phyloP scores from a whole-genome alignment of 1,140 invertebrate genomes.

The Drosophila prosaltans region DNA sequence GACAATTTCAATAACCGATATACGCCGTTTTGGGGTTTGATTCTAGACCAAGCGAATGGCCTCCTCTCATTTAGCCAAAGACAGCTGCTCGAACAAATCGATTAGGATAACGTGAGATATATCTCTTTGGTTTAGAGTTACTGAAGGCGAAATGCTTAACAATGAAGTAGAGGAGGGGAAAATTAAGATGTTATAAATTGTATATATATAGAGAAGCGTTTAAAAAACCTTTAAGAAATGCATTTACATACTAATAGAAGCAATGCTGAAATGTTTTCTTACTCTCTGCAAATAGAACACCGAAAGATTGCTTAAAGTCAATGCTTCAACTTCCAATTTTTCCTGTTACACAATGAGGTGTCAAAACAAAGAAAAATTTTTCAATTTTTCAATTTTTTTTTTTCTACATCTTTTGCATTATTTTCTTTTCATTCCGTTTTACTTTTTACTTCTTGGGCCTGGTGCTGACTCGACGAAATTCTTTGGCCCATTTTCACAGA shows the following conservation, averaged over 20 bases:
- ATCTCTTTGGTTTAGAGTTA: too few species aligned
- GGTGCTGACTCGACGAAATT: conserved; percentile 63
- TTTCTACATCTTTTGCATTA: conserved; percentile 1
- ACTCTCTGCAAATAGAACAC: too few species aligned
- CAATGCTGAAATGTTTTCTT: too few species aligned
- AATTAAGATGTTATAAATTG: too few species aligned
- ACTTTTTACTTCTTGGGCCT: conserved; percentile 22
- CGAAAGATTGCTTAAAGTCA: conserved; percentile 12
- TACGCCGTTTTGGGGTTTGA: conserved; percentile 60
- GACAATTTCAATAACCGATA: conserved; percentile 80
- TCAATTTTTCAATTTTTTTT: conserved; percentile 41
- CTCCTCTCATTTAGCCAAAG: conserved; percentile 24
- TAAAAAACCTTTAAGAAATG: too few species aligned
- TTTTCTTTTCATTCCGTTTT: conserved; percentile 26
- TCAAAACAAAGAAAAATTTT: conserved; percentile 73
- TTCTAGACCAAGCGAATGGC: conserved; percentile 19
- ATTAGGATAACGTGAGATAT: conserved; percentile 32
- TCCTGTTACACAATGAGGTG: conserved; percentile 36
- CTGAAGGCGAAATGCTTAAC: too few species aligned
- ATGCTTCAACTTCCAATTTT: background rate
- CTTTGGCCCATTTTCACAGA: conserved; percentile 43
- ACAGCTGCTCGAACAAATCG: conserved; percentile 42
- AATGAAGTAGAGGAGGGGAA: too few species aligned
- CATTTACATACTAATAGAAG: too few species aligned
- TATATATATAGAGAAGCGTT: too few species aligned